Evolutionary conservation across 1,140 invertebrate species (phyloP).

Genomic region (Penaeus vannamei): DNA sequence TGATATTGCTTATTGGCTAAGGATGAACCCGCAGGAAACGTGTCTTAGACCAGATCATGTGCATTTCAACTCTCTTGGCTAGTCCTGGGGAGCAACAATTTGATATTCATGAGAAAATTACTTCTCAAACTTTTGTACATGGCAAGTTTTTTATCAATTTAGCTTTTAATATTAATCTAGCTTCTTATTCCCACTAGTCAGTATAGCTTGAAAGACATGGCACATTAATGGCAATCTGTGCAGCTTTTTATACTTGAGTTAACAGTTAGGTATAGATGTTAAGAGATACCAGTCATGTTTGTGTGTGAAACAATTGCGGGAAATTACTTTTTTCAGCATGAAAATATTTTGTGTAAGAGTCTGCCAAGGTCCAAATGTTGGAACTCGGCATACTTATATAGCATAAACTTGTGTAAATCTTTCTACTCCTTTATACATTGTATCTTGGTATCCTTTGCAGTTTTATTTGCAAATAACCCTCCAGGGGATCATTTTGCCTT

Average conservation of each 20-base stretch:
- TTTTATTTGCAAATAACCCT: too few species aligned
- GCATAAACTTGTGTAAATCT: too few species aligned
- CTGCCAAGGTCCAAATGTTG: too few species aligned
- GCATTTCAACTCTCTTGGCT: slow-evolving; percentile 30
- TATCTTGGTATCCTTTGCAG: too few species aligned
- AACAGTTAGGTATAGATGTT: slow-evolving; percentile 17
- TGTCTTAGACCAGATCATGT: slow-evolving; percentile 54
- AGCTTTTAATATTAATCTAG: slow-evolving; percentile 55
- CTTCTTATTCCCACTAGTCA: slow-evolving; percentile 62
- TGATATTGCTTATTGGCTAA: slow-evolving; percentile 39
- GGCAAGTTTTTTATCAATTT: slow-evolving; percentile 61
- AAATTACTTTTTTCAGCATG: slow-evolving; percentile 22
- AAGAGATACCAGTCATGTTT: slow-evolving; percentile 46
- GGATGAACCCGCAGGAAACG: slow-evolving; percentile 34
- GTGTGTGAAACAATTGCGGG: slow-evolving; percentile 37
- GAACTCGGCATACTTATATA: too few species aligned
- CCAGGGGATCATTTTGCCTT: too few species aligned
- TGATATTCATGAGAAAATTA: slow-evolving; percentile 47
- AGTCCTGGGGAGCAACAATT: slow-evolving; percentile 13
- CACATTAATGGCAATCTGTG: slow-evolving; percentile 51
- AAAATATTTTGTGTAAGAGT: not conserved
- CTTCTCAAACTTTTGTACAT: slow-evolving; percentile 54
- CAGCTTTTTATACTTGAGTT: slow-evolving; percentile 61
- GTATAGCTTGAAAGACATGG: slow-evolving; percentile 56
- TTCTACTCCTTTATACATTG: too few species aligned